Conservation (phyloP, 2,113 vertebrate genomes). For the Illadopsis cleaveri region DNA sequence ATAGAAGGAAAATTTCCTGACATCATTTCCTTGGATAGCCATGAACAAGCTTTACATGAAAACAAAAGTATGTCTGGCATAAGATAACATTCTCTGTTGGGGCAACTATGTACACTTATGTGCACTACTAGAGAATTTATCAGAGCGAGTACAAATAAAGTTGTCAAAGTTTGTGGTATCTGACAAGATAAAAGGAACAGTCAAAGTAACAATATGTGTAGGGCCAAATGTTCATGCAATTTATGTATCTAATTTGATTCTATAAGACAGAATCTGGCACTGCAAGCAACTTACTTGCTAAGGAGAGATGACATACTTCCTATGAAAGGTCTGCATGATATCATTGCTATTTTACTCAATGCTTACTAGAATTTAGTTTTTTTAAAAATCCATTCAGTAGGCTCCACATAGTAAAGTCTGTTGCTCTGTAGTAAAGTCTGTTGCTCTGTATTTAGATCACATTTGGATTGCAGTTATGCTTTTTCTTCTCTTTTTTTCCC, state of each 20-base stretch:
- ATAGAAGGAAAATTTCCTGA: background rate
- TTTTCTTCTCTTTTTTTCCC: background rate
- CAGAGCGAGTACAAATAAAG: background rate
- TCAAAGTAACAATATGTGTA: background rate
- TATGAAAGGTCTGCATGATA: background rate
- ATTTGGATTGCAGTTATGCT: background rate
- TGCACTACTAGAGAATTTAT: background rate
- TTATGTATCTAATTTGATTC: constrained; percentile 15
- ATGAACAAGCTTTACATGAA: background rate
- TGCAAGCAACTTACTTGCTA: background rate
- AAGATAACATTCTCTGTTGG: background rate
- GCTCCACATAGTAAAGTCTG: background rate
- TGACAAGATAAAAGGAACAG: constrained; percentile 49
- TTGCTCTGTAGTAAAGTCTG: background rate
- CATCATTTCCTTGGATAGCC: background rate
- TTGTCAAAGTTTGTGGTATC: constrained; percentile 44
- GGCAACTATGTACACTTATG: background rate
- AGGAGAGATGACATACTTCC: background rate
- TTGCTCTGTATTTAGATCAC: constrained; percentile 4
- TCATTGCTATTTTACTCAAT: background rate
- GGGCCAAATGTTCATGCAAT: constrained; percentile 29
- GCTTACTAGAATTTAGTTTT: background rate
- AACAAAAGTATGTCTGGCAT: background rate
- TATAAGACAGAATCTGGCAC: constrained; percentile 13
- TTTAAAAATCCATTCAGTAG: background rate